Base-by-base conservation (phyloP, 2,797 vertebrate species). In the Discoglossus pictus region DNA sequence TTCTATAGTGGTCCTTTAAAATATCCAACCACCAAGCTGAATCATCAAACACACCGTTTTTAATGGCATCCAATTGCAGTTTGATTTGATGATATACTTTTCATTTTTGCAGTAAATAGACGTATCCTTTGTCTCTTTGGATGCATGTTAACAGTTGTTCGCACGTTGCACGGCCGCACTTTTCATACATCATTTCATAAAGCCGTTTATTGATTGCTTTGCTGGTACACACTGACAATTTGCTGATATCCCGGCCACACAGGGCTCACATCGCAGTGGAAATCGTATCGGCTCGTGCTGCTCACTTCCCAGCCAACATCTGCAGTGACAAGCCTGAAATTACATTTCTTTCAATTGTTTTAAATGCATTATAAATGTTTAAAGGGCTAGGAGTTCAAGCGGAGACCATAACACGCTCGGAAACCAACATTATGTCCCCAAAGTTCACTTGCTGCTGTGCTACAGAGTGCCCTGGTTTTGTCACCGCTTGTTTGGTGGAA, bases 361-460 rank as follows among this genome's bases (percentile, higher is more conserved):
- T 53, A 61, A 61, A 54, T 54, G 48, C 56, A 27, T 61, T 61
- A 21, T 44, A 38, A 53, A 61, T 53, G 56, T 68, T 53, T 15
- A 15, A 27, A 54, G 27, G 20, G 34, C 34, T n/a, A 24, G 24
- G n/a, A 23, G 40, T 8, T 47, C 31, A 15, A 44, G 39, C 25
- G 20, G n/a, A 17, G 21, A 35, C 13, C 39, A n/a, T 18, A 39
- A 55, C 25, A 46, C 16, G 15, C 40, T 11, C 31, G n/a, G 16
- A 47, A 38, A 9, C n/a, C n/a, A 17, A 44, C 62, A 46, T 17
- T 52, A 54, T 17, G 38, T 24, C 50, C 53, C 27, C 17, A 10
- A 13, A 31, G 27, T 31, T 31, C 27, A 31, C 27, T 4, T 31
- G 27, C 27, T n/a, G n/a, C 27, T 4, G 27, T 31, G 27, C 8